Conservation (phyloP, 2,888 invertebrate species). For the Hypercompe scribonia region DNA sequence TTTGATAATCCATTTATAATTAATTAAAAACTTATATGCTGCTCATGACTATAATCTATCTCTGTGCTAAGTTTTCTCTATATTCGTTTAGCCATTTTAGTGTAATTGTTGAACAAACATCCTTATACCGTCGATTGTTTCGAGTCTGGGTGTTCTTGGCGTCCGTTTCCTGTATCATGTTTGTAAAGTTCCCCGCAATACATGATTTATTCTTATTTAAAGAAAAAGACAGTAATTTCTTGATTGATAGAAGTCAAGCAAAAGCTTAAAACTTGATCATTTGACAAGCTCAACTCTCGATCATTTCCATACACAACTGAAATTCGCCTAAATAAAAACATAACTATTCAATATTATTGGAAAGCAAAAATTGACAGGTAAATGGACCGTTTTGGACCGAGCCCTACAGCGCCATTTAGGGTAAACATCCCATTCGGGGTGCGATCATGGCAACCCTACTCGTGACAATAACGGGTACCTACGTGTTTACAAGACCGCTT, state of each 20-base stretch:
- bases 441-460: slow-evolving; percentile 28
- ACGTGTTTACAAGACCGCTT: slow-evolving; percentile 11
- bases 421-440: slow-evolving; percentile 33
- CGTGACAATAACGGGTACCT: slow-evolving; percentile 8
- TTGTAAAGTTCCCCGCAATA: too few species aligned
- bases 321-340: slow-evolving; percentile 1
- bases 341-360: slow-evolving; percentile 14
- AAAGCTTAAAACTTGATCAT: neutral
- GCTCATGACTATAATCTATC: too few species aligned
- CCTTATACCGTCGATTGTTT: too few species aligned
- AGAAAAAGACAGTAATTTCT: neutral
- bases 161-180: too few species aligned
- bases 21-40: too few species aligned
- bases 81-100: too few species aligned
- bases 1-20: too few species aligned
- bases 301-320: neutral
- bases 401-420: slow-evolving; percentile 25
- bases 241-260: neutral
- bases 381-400: slow-evolving; percentile 19
- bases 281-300: neutral
- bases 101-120: too few species aligned
- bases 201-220: too few species aligned
- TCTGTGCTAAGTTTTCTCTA: too few species aligned
- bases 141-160: too few species aligned
- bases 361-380: slow-evolving; percentile 15